These are phyloP conservation scores for Bos javanicus DNA, from an alignment of 2,113 vertebrate genomes.

Conservation along the genomic window DNA sequence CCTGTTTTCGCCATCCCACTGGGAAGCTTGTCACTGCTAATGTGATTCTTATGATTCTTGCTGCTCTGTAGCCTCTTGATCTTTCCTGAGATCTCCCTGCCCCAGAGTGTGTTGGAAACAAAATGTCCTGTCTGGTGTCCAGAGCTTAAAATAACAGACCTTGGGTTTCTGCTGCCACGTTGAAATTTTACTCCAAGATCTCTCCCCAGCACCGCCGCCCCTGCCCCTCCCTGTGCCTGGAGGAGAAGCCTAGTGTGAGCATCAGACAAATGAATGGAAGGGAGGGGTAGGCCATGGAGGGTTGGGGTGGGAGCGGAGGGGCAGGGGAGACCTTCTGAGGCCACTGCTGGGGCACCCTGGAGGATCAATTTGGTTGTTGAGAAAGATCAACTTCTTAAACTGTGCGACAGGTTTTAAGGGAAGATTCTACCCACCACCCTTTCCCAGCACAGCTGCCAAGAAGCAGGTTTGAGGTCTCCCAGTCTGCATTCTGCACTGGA, in stretches of 20 bases:
- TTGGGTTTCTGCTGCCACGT: constrained; percentile 46
- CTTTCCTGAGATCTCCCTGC: constrained; percentile 59
- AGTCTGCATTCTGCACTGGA: not conserved
- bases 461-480: constrained; percentile 19
- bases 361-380: constrained; percentile 18
- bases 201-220: not conserved
- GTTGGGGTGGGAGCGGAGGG: not conserved
- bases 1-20: constrained; percentile 48
- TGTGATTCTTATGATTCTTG: constrained; percentile 54
- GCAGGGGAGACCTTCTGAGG: not conserved
- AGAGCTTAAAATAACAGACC: constrained; percentile 68
- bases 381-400: constrained; percentile 19
- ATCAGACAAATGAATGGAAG: not conserved
- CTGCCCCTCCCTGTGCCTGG: not conserved
- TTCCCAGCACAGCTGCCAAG: constrained; percentile 10
- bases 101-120: constrained; percentile 64
- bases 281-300: not conserved
- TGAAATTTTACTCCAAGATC: constrained; percentile 52
- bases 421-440: constrained; percentile 5
- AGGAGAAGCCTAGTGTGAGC: not conserved
- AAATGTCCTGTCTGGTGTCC: constrained; percentile 66
- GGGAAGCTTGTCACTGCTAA: constrained; percentile 62
- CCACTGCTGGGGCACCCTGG: not conserved
- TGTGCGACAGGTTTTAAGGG: not conserved
- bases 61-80: constrained; percentile 57